These are phyloP conservation scores for Carlito syrichta DNA, from an alignment of 2,113 vertebrate genomes.

Conservation along the genomic window DNA sequence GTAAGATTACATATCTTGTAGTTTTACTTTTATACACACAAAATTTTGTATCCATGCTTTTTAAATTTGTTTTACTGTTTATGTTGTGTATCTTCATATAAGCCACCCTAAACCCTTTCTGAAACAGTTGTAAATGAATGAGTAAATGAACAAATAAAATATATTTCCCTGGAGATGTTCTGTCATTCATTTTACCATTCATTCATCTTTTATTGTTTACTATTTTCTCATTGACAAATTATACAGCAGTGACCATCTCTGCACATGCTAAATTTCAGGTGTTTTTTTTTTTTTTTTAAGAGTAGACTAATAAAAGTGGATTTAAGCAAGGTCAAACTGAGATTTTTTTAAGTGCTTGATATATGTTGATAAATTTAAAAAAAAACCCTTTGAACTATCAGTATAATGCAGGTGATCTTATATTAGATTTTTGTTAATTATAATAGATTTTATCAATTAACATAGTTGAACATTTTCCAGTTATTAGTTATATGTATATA, in stretches of 20 bases:
- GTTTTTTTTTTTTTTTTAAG: background rate
- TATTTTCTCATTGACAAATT: background rate
- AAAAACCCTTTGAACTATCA: background rate
- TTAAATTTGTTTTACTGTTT: background rate
- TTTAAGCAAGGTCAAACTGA: background rate
- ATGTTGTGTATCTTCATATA: background rate
- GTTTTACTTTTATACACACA: background rate
- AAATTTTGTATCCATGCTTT: background rate
- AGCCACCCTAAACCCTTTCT: background rate
- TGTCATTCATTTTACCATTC: background rate
- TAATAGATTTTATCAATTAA: conserved; percentile 5
- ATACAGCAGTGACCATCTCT: background rate
- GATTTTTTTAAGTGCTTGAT: conserved; percentile 6
- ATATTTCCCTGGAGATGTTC: background rate
- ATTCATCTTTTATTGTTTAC: conserved; percentile 4
- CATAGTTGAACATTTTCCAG: background rate
- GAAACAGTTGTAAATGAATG: background rate
- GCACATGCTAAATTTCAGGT: background rate
- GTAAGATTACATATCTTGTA: background rate
- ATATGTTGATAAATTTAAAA: background rate
- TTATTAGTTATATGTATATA: background rate
- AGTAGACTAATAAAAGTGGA: background rate
- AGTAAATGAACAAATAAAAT: background rate
- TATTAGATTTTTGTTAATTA: conserved; percentile 25
- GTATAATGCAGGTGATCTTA: background rate